These are phyloP conservation scores for Callithrix jacchus DNA, from an alignment of 2,113 vertebrate genomes.

Conservation along the genomic window DNA sequence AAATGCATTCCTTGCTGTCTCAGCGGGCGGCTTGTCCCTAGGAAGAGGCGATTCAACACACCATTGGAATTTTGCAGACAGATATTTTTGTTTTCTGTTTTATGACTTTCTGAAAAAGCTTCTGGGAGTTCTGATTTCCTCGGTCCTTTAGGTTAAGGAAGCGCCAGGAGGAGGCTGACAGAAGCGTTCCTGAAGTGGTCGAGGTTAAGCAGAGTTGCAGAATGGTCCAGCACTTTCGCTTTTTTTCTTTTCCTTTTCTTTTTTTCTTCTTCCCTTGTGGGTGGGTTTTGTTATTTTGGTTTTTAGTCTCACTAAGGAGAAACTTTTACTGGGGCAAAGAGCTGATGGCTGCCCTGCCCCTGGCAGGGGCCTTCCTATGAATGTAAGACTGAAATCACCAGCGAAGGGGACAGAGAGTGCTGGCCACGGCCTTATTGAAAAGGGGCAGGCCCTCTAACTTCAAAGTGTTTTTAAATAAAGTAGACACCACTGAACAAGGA, in stretches of 20 bases:
- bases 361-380: conserved; percentile 85
- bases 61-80: conserved; percentile 69
- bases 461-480: conserved; percentile 89
- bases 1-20: conserved; percentile 87
- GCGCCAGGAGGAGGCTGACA: conserved; percentile 72
- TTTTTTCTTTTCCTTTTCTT: not conserved
- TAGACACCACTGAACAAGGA: conserved; percentile 99
- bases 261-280: conserved; percentile 7
- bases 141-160: not conserved
- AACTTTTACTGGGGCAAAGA: conserved; percentile 85
- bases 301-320: conserved; percentile 85
- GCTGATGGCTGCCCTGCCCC: conserved; percentile 82
- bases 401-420: conserved; percentile 95
- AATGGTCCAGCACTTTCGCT: conserved; percentile 85
- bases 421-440: conserved; percentile 95
- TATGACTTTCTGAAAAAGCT: conserved; percentile 64
- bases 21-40: conserved; percentile 84
- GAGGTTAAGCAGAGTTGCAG: conserved; percentile 71
- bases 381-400: conserved; percentile 97
- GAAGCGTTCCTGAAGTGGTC: conserved; percentile 41
- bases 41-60: conserved; percentile 82
- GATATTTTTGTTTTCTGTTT: conserved; percentile 57
- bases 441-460: conserved; percentile 97
- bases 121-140: conserved; percentile 73
- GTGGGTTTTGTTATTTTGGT: conserved; percentile 63